Evolutionary conservation across 1,140 invertebrate species (phyloP).

Genomic region (Radopholus similis): DNA sequence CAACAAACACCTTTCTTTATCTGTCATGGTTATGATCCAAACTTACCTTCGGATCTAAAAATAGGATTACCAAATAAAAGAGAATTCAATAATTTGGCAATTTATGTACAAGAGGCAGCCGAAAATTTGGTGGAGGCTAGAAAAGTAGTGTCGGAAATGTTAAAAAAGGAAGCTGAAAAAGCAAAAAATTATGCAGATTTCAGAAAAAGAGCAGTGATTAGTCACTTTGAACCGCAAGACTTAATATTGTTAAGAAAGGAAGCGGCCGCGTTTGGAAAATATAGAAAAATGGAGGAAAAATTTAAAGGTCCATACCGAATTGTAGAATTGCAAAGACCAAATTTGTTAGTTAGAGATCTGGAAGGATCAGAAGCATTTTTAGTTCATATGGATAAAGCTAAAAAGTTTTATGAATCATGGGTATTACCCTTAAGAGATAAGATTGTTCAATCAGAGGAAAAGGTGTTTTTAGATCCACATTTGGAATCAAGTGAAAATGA

Average conservation of each 20-base stretch:
- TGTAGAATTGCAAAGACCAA: constrained; percentile 1
- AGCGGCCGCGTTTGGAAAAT: neutral
- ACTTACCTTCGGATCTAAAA: neutral
- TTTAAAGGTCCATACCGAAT: neutral
- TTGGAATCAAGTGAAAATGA: neutral
- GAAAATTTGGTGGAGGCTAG: neutral
- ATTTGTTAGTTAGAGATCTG: neutral
- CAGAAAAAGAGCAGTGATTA: neutral
- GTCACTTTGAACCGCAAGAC: neutral
- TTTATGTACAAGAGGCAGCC: neutral
- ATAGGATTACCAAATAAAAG: neutral
- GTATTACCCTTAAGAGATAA: neutral
- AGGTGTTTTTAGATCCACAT: neutral
- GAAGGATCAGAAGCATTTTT: neutral
- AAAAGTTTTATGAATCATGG: neutral
- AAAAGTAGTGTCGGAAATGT: neutral
- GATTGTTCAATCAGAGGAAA: neutral
- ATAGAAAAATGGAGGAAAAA: neutral
- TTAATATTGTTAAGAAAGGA: neutral
- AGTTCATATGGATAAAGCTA: constrained; percentile 1
- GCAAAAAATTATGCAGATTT: too few relatives aligned
- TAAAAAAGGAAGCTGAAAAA: neutral
- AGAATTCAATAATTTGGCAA: neutral
- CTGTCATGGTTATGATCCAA: neutral
- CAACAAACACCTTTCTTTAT: constrained; percentile 7